Conservation (phyloP, 2,888 invertebrate genomes). For the Eilema sororculum region DNA sequence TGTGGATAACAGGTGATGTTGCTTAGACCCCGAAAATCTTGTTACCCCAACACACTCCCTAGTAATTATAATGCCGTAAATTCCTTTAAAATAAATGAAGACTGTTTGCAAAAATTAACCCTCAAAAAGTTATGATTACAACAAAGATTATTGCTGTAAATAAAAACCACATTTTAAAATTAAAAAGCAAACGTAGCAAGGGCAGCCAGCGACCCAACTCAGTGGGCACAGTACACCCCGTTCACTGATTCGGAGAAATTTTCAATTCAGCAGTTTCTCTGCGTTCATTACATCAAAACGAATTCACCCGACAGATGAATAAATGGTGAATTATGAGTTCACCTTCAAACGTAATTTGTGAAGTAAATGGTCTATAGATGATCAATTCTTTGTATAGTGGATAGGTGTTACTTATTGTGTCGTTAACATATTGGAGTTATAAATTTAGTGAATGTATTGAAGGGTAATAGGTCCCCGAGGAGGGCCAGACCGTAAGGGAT, state of each 20-base stretch:
- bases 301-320: slow-evolving; percentile 25
- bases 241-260: slow-evolving; percentile 44
- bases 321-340: background rate
- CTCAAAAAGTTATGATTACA: background rate
- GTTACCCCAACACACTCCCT: too few relatives aligned
- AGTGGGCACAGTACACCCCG: slow-evolving; percentile 26
- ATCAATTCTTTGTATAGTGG: background rate
- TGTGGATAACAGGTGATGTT: too few relatives aligned
- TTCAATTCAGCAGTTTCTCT: slow-evolving; percentile 43
- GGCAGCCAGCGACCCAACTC: slow-evolving; percentile 21
- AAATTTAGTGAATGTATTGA: background rate
- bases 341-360: background rate
- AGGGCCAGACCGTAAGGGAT: too few relatives aligned
- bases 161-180: background rate
- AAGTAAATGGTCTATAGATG: background rate
- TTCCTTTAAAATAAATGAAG: too few relatives aligned
- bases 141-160: background rate
- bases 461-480: too few relatives aligned
- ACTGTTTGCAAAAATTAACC: background rate
- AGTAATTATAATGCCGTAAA: too few relatives aligned
- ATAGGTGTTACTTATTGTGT: background rate
- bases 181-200: slow-evolving; percentile 22
- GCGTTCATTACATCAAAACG: slow-evolving; percentile 32
- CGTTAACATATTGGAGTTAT: too few relatives aligned
- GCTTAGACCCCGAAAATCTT: too few relatives aligned